phyloP scores from a whole-genome alignment of 2,797 vertebrate genomes.

The Prionace glauca region DNA sequence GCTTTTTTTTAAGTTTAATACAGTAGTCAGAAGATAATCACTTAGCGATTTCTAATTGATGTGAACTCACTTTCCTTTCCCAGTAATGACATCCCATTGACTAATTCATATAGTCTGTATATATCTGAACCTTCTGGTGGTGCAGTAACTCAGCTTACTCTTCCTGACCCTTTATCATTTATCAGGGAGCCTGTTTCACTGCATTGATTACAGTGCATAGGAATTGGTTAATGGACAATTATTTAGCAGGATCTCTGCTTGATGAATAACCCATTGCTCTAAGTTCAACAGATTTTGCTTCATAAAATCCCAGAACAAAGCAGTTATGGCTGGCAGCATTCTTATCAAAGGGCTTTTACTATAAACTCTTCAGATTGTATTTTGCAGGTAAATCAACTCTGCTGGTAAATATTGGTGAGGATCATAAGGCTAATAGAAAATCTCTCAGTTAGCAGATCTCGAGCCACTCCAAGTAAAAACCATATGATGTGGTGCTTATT shows the following conservation, averaged over 20 bases:
- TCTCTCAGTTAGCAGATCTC: background rate
- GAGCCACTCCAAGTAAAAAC: background rate
- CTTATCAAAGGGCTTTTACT: background rate
- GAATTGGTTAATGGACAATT: background rate
- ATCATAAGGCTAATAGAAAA: too few relatives aligned
- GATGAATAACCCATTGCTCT: background rate
- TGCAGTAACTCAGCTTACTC: slow-evolving; percentile 2
- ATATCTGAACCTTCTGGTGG: background rate
- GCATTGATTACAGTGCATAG: background rate
- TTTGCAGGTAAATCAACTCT: background rate
- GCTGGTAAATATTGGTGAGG: background rate
- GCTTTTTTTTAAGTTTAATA: background rate
- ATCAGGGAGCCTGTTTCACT: background rate
- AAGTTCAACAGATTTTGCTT: background rate
- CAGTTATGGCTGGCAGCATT: background rate
- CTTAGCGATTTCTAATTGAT: background rate
- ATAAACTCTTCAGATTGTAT: background rate
- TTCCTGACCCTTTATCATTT: slow-evolving; percentile 9
- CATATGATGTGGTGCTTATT: background rate
- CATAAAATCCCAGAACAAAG: background rate
- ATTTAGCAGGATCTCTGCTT: background rate
- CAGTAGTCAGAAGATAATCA: background rate
- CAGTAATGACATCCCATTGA: background rate
- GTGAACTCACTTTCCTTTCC: background rate
- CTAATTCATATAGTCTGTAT: background rate